Base-by-base conservation (phyloP, 2,113 vertebrate genomes). In the Tyrannus savana region DNA sequence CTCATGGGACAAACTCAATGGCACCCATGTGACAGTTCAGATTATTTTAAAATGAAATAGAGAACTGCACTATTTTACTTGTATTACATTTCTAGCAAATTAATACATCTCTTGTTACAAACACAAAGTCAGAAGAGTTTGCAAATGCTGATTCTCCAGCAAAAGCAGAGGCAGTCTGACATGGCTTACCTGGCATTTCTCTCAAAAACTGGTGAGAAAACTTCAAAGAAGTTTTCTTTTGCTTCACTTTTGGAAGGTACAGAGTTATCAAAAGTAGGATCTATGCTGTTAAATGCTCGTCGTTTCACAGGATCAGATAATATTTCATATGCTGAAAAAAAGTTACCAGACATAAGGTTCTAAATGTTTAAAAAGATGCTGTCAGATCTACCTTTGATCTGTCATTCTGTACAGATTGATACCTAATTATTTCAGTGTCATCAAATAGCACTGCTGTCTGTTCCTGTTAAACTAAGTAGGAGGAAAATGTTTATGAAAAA, bases 211-310 rank as follows among this genome's bases (percentile, higher is more conserved):
- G 99, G 98, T 37, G 98, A 89, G 94, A 99, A 99, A 28, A 98
- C 99, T 95, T 99, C 98, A 7, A 99, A 99, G 94, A 99, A 99
- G 90, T 99, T 99, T 46, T 99, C 99, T 95, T 99, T 99, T 88
- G 98, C 99, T 98, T 99, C 99, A 95, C 98, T 98, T 97, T 99
- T 99, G 69, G 99, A 99, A 94, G 99, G 99, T 96, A 99, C 98
- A 0, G 97, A 89, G 75, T 99, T 99, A 98, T 99, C 99, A 82
- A 99, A 99, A 90, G 99, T 99, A 23, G 99, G 99, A 94, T 99
- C 99, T 58, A 99, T 98, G 58, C 99, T 99, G 98, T 99, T 99
- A 79, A 99, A 99, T n/a, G 99, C 99, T 98, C 99, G 97, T 75
- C 99, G 98, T 96, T 99, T 99, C 95, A 99, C 95, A 2, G 99